Evolutionary conservation across 2,888 invertebrate genomes (phyloP).

Genomic region (Meganola albula): DNA sequence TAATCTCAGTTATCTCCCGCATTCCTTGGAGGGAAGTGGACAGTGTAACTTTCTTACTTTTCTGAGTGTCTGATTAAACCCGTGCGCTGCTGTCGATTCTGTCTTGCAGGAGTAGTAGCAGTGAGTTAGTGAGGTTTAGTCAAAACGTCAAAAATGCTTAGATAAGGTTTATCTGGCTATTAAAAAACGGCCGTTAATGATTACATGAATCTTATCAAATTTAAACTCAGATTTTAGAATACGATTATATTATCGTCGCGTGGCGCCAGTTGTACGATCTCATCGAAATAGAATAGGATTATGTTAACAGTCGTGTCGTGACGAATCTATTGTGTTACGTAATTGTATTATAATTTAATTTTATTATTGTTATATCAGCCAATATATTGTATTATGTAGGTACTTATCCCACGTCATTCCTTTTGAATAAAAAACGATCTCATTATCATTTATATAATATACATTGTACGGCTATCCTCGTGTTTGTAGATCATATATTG

Average conservation of each 20-base stretch:
- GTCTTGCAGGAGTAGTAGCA: too few relatives aligned
- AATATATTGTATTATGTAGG: slow-evolving; percentile 7
- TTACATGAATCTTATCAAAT: slow-evolving; percentile 13
- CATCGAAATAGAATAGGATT: slow-evolving; percentile 24
- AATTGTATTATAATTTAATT: slow-evolving; percentile 1
- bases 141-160: too few relatives aligned
- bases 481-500: slow-evolving; percentile 12
- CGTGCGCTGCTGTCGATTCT: too few relatives aligned
- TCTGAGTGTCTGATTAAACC: too few relatives aligned
- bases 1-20: too few relatives aligned
- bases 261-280: slow-evolving; percentile 28
- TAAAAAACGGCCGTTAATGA: too few relatives aligned
- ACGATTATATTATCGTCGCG: slow-evolving; percentile 10
- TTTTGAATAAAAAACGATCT: slow-evolving; percentile 22
- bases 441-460: slow-evolving; percentile 18
- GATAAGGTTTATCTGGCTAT: too few relatives aligned
- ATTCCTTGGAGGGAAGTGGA: too few relatives aligned
- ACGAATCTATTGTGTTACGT: neutral
- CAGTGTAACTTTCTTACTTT: too few relatives aligned
- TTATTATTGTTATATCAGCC: slow-evolving; percentile 9
- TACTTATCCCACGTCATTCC: slow-evolving; percentile 22
- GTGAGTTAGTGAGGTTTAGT: too few relatives aligned
- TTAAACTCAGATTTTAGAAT: slow-evolving; percentile 9
- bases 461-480: slow-evolving; percentile 22
- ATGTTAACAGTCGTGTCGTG: slow-evolving; percentile 8